phyloP scores from a whole-genome alignment of 2,113 vertebrate genomes.

The Oophaga pumilio region DNA sequence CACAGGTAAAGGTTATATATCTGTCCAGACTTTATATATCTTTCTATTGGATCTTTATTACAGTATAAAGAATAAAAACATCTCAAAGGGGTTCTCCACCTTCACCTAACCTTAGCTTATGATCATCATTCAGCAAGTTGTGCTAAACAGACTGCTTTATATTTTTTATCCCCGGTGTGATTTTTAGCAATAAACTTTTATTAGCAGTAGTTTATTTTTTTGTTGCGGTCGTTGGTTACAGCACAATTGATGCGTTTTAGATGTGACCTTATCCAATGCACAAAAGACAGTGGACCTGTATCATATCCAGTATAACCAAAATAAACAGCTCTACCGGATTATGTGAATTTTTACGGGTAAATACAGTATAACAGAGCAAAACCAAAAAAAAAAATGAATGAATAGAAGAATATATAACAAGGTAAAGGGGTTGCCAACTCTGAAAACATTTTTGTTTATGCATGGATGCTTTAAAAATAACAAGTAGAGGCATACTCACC shows the following conservation, averaged over 20 bases:
- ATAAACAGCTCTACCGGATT: no score
- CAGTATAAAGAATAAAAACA: background rate
- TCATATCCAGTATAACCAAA: background rate
- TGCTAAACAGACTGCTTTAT: background rate
- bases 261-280: background rate
- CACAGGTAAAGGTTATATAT: background rate
- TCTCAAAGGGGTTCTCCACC: slow-evolving; percentile 5
- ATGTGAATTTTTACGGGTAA: no score
- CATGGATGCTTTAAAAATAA: no score
- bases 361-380: no score
- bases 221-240: background rate
- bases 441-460: no score
- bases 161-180: background rate
- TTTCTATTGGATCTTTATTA: background rate
- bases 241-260: background rate
- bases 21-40: background rate
- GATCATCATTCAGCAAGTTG: background rate
- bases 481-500: no score
- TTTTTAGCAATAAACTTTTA: slow-evolving; percentile 10
- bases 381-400: no score
- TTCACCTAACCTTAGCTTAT: background rate
- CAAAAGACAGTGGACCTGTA: background rate
- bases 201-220: background rate
- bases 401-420: no score
- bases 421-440: no score